These are phyloP conservation scores for Poeciliopsis infans DNA, from an alignment of 2,797 vertebrate genomes.

Conservation along the genomic window DNA sequence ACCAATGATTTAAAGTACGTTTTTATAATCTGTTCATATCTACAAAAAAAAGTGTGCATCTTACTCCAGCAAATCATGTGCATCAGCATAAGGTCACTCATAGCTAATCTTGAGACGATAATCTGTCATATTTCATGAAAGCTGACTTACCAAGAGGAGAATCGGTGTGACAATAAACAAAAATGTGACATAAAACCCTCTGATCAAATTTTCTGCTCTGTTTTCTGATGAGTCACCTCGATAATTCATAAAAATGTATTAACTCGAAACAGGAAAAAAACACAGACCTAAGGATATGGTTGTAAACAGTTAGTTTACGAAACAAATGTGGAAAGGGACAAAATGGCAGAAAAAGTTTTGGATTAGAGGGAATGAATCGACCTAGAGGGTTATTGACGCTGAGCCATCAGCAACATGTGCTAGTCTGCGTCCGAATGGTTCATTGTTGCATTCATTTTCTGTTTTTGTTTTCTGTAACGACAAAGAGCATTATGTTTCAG, in stretches of 20 bases:
- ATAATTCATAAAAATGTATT: not conserved
- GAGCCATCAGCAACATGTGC: not conserved
- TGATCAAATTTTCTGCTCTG: not conserved
- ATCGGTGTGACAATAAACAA: not conserved
- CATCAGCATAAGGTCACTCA: not conserved
- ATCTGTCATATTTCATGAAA: not conserved
- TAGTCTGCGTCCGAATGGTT: not conserved
- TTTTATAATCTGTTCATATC: not conserved
- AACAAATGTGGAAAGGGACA: not conserved
- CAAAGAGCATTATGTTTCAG: not conserved
- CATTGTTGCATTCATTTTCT: not conserved
- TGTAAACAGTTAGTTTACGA: not conserved
- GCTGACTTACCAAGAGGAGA: not conserved
- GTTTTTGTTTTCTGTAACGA: not conserved
- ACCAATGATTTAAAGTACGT: not conserved
- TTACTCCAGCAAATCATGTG: not conserved
- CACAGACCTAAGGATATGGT: not conserved
- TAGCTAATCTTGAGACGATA: not conserved
- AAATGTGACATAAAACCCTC: not conserved
- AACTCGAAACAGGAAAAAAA: not conserved
- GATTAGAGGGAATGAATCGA: not conserved
- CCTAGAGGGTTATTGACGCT: not conserved
- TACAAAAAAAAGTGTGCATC: not conserved
- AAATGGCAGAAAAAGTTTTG: not conserved
- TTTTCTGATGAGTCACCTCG: not conserved